Evolutionary conservation across 2,797 vertebrate species (phyloP).

Genomic region (Nannoperca obscura): DNA sequence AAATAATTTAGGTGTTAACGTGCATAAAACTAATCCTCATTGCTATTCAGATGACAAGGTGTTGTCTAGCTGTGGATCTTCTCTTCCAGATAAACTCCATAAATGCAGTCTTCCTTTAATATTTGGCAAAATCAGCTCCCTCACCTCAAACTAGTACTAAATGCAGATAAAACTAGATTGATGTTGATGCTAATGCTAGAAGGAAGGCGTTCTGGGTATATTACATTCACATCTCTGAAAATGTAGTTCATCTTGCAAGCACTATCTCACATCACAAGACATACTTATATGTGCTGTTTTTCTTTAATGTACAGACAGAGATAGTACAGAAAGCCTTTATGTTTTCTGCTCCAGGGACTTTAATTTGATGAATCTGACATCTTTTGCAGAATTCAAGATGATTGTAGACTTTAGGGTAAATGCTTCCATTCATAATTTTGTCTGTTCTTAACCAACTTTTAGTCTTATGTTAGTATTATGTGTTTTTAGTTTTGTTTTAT

Average conservation of each 20-base stretch:
- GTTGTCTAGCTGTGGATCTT: background rate
- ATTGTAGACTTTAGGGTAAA: background rate
- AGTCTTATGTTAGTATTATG: background rate
- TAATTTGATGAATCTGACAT: background rate
- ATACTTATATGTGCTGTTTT: background rate
- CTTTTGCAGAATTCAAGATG: background rate
- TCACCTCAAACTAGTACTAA: background rate
- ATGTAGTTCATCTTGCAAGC: background rate
- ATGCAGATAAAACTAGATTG: background rate
- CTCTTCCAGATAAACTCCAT: background rate
- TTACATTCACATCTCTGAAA: background rate
- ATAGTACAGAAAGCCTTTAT: background rate
- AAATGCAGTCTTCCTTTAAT: background rate
- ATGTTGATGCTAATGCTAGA: background rate
- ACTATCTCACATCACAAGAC: background rate
- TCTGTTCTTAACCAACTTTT: background rate
- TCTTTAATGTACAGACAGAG: background rate
- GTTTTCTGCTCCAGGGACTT: conserved; percentile 7
- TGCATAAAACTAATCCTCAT: background rate
- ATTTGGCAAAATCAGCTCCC: background rate
- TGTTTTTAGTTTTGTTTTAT: background rate
- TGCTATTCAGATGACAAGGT: background rate
- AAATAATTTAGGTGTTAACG: background rate
- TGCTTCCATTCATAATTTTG: background rate
- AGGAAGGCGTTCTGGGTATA: background rate